phyloP scores from a whole-genome alignment of 2,113 vertebrate species.

The Boulengerochromis microlepis region DNA sequence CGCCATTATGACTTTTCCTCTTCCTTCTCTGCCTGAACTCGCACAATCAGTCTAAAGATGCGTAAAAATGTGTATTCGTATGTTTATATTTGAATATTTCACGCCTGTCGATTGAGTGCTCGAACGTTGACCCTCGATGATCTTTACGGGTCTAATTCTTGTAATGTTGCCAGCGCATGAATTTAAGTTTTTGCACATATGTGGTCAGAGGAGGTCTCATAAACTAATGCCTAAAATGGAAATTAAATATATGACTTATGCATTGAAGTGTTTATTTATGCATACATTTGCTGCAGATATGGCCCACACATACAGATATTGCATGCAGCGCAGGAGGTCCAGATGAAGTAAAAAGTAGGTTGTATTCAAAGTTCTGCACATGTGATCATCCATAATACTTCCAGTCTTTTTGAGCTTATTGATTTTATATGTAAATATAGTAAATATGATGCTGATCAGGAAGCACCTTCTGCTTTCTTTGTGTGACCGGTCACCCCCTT shows the following conservation, averaged over 20 bases:
- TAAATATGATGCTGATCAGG: background rate
- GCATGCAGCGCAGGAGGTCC: background rate
- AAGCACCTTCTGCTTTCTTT: background rate
- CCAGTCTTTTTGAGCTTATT: background rate
- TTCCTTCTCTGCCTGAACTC: background rate
- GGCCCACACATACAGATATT: background rate
- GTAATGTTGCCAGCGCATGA: background rate
- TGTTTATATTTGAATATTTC: constrained; percentile 5
- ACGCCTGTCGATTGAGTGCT: background rate
- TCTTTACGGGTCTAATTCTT: background rate
- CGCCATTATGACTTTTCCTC: constrained; percentile 1
- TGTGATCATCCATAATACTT: background rate
- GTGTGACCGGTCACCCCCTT: background rate
- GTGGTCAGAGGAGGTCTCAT: background rate
- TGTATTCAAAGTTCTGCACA: background rate
- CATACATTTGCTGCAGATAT: background rate
- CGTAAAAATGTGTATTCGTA: background rate
- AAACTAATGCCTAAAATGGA: background rate
- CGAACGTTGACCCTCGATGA: background rate
- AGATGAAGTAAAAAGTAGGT: background rate
- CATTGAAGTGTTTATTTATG: background rate
- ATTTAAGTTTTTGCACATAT: background rate
- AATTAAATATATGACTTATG: background rate
- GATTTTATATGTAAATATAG: background rate
- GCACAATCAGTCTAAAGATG: background rate